phyloP scores from a whole-genome alignment of 2,113 vertebrate species.

The Macrotus californicus region DNA sequence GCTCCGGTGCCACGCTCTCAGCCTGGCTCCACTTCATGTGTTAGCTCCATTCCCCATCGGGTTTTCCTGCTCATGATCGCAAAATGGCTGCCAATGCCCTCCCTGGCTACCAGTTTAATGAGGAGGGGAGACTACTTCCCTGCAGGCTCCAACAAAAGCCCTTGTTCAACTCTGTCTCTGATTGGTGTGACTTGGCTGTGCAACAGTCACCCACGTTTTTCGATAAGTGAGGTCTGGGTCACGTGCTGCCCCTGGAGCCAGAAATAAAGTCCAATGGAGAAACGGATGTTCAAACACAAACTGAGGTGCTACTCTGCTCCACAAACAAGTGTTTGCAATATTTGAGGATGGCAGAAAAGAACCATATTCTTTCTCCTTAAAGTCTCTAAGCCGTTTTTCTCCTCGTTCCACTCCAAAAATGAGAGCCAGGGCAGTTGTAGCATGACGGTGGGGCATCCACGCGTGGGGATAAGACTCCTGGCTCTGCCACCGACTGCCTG shows the following conservation, averaged over 20 bases:
- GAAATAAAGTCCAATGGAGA: not conserved
- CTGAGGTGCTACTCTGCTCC: fast-evolving
- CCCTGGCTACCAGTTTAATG: not conserved
- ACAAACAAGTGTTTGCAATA: not conserved
- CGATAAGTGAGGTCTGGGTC: not conserved
- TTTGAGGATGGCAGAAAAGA: not conserved
- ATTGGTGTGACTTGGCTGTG: not conserved
- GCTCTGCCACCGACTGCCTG: not conserved
- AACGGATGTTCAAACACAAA: not conserved
- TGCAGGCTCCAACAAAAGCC: not conserved
- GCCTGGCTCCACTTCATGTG: not conserved
- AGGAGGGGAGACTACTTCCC: not conserved
- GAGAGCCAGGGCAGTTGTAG: not conserved
- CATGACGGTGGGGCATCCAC: not conserved
- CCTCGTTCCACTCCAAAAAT: not conserved
- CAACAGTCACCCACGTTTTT: not conserved
- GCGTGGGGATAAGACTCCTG: not conserved
- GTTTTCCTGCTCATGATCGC: not conserved
- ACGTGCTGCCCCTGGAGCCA: not conserved
- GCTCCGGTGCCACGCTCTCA: not conserved
- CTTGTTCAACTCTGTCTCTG: not conserved
- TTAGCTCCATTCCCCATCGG: not conserved
- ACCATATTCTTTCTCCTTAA: not conserved
- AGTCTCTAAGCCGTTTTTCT: not conserved
- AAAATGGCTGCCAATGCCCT: not conserved